Base-by-base conservation (phyloP, 2,797 vertebrate species). In the Microtus obscurus region DNA sequence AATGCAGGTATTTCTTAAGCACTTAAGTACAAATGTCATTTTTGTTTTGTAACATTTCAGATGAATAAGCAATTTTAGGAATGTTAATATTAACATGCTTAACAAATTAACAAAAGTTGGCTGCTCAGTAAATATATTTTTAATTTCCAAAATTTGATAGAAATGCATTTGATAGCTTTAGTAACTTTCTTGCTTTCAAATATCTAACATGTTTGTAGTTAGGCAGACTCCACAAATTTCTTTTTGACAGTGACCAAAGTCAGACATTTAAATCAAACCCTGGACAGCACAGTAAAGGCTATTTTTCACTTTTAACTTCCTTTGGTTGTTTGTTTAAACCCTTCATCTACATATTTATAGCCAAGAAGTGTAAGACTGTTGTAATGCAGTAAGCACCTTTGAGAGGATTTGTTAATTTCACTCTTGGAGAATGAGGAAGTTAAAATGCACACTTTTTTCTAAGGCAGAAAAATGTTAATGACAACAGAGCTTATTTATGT, bases 261-360 rank as follows among this genome's bases (percentile, higher is more conserved):
- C 29, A 83, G 61, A 78, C 85, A 29, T 95, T 92, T 90, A 88
- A 95, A 74, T 97, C 93, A 95, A 87, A 80, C 43, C 51, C 65
- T 53, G 59, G 53, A 65, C 90, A 86, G 16, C 83, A 96, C 21
- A 79, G 9, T 48, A 65, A 77, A 88, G 11, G 85, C 27, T 48
- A 37, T 56, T 81, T 89, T 82, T 59, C 74, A 85, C 0, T 86
- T 89, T 93, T 73, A 78, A 76, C 77, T 91, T 92, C 19, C 29
- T 82, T 43, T 92, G 81, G 73, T 90, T 51, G 25, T 74, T 92
- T 34, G 51, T 95, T 93, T 94, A 73, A 90, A 89, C 23, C 37
- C 19, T 93, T 87, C 56, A 34, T 48, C 73, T 81, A 3, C 71
- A 29, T 88, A 34, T 89, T 90, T 71, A 59, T 67, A 81, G 69